Base-by-base conservation (phyloP, 2,888 invertebrate species). In the Phragmatobia fuliginosa region DNA sequence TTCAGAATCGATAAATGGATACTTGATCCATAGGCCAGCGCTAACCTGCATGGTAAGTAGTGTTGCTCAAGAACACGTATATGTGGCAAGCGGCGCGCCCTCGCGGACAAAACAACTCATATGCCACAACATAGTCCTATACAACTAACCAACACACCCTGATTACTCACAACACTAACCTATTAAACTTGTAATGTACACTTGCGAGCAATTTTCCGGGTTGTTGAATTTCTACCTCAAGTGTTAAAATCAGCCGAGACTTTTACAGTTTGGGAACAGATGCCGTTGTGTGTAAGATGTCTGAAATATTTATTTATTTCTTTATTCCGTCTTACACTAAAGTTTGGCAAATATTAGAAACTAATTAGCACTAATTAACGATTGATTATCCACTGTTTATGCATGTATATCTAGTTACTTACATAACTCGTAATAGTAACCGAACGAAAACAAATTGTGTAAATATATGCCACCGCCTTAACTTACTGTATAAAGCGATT, bases 61-160 rank as follows among this genome's bases (percentile, higher is more conserved):
- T 33, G 49, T 71, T 71, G 62, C 71, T 41, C 62, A 72, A 72
- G 65, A 66, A 61, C 65, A 45, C 62, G 25, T 65, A 62, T 67
- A 1, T 71, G 68, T 72, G 62, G 71, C 71, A 68, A 72, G 58
- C 38, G 62, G 60, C 62, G 41, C 68, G 71, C 68, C 71, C 59
- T 61, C 60, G 31, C 63, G 32, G 16, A n/a, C 59, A 4, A 11
- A 14, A 38, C 62, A 62, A 62, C 62, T 62, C 65, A 60, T 60
- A 60, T 45, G 31, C 32, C 58, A 56, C 31, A 25, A 32, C 14
- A 41, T 33, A 21, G 21, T 38, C 32, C 32, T 25, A 36, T 62
- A 62, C 49, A 56, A 62, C 36, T 21, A 61, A 67, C 49, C 25
- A 45, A 61, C 66, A 41, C 66, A 58, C 59, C 66, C 41, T 66